Evolutionary conservation across 1,140 invertebrate species (phyloP), one percentile per base, ranked within the genome.

Genomic region (Drosophila eugracilis): DNA sequence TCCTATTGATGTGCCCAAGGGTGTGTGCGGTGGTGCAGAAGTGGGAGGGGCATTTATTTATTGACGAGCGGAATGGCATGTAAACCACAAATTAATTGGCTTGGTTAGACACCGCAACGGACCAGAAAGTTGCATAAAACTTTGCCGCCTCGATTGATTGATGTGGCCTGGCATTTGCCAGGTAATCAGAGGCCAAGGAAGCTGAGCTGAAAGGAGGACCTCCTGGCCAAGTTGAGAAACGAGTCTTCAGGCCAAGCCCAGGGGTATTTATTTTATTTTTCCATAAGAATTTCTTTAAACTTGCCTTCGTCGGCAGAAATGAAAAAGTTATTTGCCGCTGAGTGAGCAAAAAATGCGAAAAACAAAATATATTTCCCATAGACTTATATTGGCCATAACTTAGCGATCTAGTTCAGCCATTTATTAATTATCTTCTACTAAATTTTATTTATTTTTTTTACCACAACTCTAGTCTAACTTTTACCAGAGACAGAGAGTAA

Each of bases 21-120:
- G 45, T 63, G 63, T 77, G 3, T 10, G 17, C 1, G 4, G 39
- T 2, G 17, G 57, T 28, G 52, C 9, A 19, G 28, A 44, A n/a
- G 21, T 21, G 14, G 53, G 21, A 24, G 44, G 48, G 28, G 30
- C 26, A 55, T 78, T 78, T 76, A 77, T 78, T 78, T 74, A 78
- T 78, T 79, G 62, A 52, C 55, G 60, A 55, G 55, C 48, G 67
- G 45, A 55, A 74, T 62, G 53, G 63, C 62, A 79, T 78, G 76
- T 79, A 79, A 76, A 79, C 76, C 76, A 53, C 76, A 79, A 79
- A 79, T 79, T 79, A 79, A 79, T 79, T 79, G 76, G 62, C 63
- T 79, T 74, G 76, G 76, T 78, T 78, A 74, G 75, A 74, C 60
- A 37, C 49, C 49, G 60, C 69, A 74, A 74, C 54, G 76, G 54